A percentile compares a stretch with the other conserved stretches of the same genome.
Conservation (phyloP, 2,113 vertebrate species). For the Leuciscus idus region DNA sequence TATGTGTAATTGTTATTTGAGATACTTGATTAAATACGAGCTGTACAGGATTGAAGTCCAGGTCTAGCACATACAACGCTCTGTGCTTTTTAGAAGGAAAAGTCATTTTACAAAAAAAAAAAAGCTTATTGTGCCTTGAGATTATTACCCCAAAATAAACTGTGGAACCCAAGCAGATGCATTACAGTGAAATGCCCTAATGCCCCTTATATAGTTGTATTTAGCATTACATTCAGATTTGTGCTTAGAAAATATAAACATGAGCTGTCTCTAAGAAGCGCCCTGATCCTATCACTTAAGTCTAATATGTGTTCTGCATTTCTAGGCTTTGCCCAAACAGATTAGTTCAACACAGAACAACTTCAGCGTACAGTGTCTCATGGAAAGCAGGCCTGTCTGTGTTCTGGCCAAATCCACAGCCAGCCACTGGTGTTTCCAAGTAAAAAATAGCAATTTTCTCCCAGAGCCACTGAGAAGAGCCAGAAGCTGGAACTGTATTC, state of each 20-base stretch:
- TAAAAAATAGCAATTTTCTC: constrained; percentile 55
- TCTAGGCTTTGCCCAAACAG: constrained; percentile 46
- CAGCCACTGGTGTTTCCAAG: constrained; percentile 50
- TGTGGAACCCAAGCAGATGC: neutral
- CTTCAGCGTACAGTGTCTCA: constrained; percentile 45
- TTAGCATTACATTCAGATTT: neutral
- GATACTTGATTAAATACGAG: constrained; percentile 81
- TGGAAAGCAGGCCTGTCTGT: constrained; percentile 53
- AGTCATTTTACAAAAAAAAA: neutral
- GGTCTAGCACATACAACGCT: constrained; percentile 76
- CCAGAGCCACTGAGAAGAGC: constrained; percentile 64
- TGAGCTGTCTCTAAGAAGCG: constrained; percentile 33
- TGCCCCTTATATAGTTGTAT: neutral
- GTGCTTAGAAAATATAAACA: constrained; percentile 13
- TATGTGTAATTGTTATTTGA: constrained; percentile 72
- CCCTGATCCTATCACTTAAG: constrained; percentile 47
- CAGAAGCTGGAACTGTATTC: constrained; percentile 62
- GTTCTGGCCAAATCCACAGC: constrained; percentile 50
- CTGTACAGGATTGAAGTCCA: constrained; percentile 79
- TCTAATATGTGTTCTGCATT: constrained; percentile 46
- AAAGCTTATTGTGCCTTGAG: constrained; percentile 18
- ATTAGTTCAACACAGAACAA: constrained; percentile 50
- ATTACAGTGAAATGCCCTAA: neutral
- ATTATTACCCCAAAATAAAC: neutral
- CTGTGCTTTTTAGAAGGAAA: constrained; percentile 20